Percentiles rank a stretch among this genome's conserved stretches.
phyloP scores from a whole-genome alignment of 2,888 invertebrate species.

The Thera obeliscata region DNA sequence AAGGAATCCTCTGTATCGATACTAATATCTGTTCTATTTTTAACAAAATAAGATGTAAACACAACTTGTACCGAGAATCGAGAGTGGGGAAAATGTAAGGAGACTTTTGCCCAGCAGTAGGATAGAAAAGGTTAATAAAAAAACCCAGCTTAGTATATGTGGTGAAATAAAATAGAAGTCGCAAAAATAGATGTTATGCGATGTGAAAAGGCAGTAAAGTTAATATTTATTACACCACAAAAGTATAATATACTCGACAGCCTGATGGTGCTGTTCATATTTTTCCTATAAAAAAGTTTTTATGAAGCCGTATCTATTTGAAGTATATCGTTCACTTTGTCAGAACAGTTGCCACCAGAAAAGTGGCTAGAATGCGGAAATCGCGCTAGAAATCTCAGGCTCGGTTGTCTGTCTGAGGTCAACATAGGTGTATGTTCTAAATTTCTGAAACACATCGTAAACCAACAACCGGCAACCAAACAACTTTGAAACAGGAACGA shows the following conservation, averaged over 20 bases:
- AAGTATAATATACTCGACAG: conserved; percentile 35
- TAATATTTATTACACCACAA: conserved; percentile 36
- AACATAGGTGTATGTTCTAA: not conserved
- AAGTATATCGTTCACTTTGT: conserved; percentile 47
- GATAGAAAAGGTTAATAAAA: too few relatives aligned
- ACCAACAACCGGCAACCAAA: not conserved
- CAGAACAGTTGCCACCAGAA: conserved; percentile 35
- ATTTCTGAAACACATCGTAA: not conserved
- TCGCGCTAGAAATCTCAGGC: not conserved
- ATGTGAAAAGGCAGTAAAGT: conserved; percentile 23
- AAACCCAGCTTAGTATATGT: not conserved
- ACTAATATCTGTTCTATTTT: too few relatives aligned
- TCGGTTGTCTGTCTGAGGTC: not conserved
- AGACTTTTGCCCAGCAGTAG: too few relatives aligned
- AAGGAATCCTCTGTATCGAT: too few relatives aligned
- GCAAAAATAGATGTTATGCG: conserved; percentile 6
- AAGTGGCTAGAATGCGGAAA: not conserved
- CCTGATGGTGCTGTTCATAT: conserved; percentile 39
- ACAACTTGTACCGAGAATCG: too few relatives aligned
- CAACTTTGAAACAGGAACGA: not conserved
- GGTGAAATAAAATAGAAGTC: conserved; percentile 8
- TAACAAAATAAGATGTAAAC: too few relatives aligned
- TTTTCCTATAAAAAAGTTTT: conserved; percentile 44
- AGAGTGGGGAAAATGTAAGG: too few relatives aligned
- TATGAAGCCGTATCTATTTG: conserved; percentile 48